Evolutionary conservation across 1,140 invertebrate genomes (phyloP).

Genomic region (Mylabris phalerata): DNA sequence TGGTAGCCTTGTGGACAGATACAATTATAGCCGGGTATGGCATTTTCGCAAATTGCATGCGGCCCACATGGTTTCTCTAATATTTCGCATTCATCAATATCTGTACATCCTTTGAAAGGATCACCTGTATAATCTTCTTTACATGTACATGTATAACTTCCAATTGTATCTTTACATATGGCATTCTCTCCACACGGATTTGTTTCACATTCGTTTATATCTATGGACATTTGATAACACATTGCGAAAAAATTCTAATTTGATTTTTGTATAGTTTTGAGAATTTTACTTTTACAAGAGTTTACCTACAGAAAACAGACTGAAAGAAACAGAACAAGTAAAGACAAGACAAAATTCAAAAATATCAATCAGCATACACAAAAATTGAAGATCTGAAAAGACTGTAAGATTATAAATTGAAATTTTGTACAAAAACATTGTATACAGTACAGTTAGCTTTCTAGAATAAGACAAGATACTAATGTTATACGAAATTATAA

Average conservation of each 20-base stretch:
- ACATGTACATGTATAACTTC: conserved; percentile 78
- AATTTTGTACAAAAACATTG: conserved; percentile 33
- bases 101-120: conserved; percentile 73
- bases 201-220: conserved; percentile 82
- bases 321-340: conserved; percentile 41
- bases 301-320: conserved; percentile 36
- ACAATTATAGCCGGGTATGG: conserved; percentile 79
- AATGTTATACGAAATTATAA: not conserved
- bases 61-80: conserved; percentile 76
- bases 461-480: conserved; percentile 2
- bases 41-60: conserved; percentile 83
- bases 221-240: conserved; percentile 46
- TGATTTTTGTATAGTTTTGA: not conserved
- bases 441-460: conserved; percentile 39
- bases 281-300: conserved; percentile 7
- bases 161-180: conserved; percentile 77
- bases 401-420: conserved; percentile 25
- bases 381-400: conserved; percentile 30
- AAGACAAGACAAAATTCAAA: conserved; percentile 29
- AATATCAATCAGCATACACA: conserved; percentile 11
- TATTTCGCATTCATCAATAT: conserved; percentile 84
- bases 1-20: conserved; percentile 82
- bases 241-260: conserved; percentile 32
- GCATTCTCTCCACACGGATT: conserved; percentile 81
- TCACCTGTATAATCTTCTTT: conserved; percentile 78